Evolutionary conservation across 1,140 invertebrate species (phyloP).

Genomic region (Aricia agestis): DNA sequence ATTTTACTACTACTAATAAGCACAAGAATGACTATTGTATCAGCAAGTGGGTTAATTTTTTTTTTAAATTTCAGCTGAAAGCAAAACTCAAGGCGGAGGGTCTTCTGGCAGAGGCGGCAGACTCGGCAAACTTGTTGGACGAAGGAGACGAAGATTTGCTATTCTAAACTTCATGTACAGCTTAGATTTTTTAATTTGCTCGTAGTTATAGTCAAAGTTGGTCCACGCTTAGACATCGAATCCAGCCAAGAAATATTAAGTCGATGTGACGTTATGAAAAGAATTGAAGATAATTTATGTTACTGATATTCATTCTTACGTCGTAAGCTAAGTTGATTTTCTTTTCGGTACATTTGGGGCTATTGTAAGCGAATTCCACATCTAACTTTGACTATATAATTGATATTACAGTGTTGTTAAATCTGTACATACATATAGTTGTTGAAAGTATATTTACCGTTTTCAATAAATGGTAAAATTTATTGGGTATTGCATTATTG

Average conservation of each 20-base stretch:
- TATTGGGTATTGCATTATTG: slow-evolving; percentile 26
- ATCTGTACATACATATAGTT: slow-evolving; percentile 41
- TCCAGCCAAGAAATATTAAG: neutral
- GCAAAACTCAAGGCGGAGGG: slow-evolving; percentile 66
- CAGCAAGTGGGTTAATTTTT: no score
- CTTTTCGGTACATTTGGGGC: neutral
- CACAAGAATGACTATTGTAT: no score
- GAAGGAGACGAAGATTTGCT: slow-evolving; percentile 96
- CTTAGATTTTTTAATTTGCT: slow-evolving; percentile 30
- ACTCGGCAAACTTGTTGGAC: slow-evolving; percentile 87
- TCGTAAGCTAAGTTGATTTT: neutral
- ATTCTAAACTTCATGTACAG: slow-evolving; percentile 79
- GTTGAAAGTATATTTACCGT: slow-evolving; percentile 23
- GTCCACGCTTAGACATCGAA: neutral
- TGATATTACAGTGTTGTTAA: slow-evolving; percentile 63
- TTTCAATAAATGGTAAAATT: slow-evolving; percentile 4
- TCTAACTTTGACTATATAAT: slow-evolving; percentile 42
- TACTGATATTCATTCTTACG: no score
- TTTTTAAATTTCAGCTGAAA: slow-evolving; percentile 57
- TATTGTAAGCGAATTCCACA: neutral
- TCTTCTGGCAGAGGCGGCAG: slow-evolving; percentile 72
- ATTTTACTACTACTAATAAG: no score
- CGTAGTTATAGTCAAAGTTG: slow-evolving; percentile 39
- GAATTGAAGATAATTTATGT: no score
- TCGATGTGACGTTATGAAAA: neutral